Conservation (phyloP, 2,113 vertebrate species). For the Clarias macrocephalus region DNA sequence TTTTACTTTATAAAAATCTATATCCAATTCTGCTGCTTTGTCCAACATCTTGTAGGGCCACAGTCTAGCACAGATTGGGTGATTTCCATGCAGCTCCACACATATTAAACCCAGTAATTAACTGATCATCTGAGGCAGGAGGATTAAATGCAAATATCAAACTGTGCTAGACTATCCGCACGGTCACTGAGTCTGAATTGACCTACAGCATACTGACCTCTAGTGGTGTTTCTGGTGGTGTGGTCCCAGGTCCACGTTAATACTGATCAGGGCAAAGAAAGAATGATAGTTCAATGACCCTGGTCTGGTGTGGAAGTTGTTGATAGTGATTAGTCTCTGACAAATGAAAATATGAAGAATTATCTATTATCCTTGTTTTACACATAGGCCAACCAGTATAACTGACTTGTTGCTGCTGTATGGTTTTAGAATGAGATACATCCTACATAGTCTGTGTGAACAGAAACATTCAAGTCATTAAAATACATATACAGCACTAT, state of each 20-base stretch:
- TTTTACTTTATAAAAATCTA: background rate
- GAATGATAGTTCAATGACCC: background rate
- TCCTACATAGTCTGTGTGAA: background rate
- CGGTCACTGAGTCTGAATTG: background rate
- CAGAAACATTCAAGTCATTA: background rate
- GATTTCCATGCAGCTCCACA: background rate
- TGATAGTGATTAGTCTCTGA: background rate
- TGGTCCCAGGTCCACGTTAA: too few species aligned
- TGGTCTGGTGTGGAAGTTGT: background rate
- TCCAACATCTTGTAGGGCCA: background rate
- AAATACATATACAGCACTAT: background rate
- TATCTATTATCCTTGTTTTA: background rate
- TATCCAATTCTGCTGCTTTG: background rate
- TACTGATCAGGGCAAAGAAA: background rate
- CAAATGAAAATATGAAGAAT: background rate
- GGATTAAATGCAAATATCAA: background rate
- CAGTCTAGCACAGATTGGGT: background rate
- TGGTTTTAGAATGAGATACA: background rate
- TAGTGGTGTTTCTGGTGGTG: slow-evolving; percentile 18
- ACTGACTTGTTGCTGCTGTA: background rate
- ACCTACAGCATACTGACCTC: slow-evolving; percentile 45
- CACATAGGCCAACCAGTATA: background rate
- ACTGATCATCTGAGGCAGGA: background rate
- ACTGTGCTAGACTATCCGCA: background rate
- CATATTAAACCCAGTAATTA: background rate